Evolutionary conservation across 2,888 invertebrate genomes (phyloP), one percentile per base, ranked within the genome.

Genomic region (Cephus nigrinus): DNA sequence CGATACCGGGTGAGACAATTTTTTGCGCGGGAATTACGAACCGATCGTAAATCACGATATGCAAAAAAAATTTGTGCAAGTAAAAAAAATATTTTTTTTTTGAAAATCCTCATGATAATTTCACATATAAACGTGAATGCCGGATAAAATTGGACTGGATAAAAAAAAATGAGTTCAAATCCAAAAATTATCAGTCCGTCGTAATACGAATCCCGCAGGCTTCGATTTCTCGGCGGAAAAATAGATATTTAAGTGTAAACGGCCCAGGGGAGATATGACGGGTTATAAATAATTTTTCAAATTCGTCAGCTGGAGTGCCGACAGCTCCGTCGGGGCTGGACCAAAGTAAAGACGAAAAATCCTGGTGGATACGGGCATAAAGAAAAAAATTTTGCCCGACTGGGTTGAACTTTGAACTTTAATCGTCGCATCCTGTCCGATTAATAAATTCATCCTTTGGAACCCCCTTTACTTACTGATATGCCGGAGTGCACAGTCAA

Each of bases 251-350:
- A 71, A 30, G 32, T 71, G 31, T 32, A 32, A 71, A 12, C 31
- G 71, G 2, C 31, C 4, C 71, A 23, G 12, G 31, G 31, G 31
- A 71, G 12, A 31, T 23, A 4, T 23, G 9, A 31, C 31, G 31
- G 31, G 31, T 71, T 71, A 71, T 12, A 71, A 71, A 71, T 71
- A 71, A 71, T 71, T 71, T 71, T 31, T 71, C 71, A 12, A 71
- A 71, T 31, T 71, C n/a, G 71, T 71, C 31, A 71, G 12, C 71
- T 31, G 9, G 12, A 71, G 31, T 71, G 71, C 12, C 12, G 31
- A 71, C 71, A 36, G 23, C 23, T 23, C 9, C 55, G 55, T 23
- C 23, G 23, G 15, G 5, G 55, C 9, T 9, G 23, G 9, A 55
- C 1, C 40, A 5, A 40, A 40, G 40, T 40, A 23, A 23, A 55